Conservation (phyloP, 2,797 vertebrate genomes). For the Oreochromis mossambicus region DNA sequence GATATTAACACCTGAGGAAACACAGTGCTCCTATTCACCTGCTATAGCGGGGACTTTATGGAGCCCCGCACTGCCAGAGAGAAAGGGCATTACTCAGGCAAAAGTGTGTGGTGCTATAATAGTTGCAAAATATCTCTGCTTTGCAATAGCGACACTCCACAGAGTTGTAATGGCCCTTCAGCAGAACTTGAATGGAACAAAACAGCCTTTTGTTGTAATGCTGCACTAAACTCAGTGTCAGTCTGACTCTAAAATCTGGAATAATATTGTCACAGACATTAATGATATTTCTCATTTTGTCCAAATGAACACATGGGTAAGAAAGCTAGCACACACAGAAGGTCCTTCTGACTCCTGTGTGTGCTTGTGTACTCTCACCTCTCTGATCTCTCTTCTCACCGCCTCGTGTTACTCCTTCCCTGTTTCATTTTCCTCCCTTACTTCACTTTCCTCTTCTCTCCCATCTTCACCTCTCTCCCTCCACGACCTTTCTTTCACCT, state of each 20-base stretch:
- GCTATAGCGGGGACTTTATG: conserved; percentile 24
- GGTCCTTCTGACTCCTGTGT: not conserved
- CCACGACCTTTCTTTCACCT: conserved; percentile 34
- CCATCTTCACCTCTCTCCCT: not conserved
- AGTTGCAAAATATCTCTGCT: conserved; percentile 2
- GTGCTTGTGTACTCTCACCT: not conserved
- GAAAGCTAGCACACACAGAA: not conserved
- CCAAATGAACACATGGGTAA: conserved; percentile 22
- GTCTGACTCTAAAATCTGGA: not conserved
- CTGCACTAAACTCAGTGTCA: not conserved
- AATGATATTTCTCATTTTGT: not conserved
- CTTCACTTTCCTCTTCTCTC: conserved; percentile 1
- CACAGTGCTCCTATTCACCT: conserved; percentile 28
- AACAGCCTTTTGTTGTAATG: not conserved
- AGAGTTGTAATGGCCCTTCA: not conserved
- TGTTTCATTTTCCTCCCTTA: not conserved
- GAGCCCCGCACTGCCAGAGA: not conserved
- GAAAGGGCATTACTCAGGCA: conserved; percentile 7
- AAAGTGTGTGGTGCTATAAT: not conserved
- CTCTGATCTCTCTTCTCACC: not conserved
- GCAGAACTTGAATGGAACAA: not conserved
- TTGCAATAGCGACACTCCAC: not conserved
- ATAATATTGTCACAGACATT: conserved; percentile 20
- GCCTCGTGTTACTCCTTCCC: not conserved
- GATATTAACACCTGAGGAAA: conserved; percentile 47